These are phyloP conservation scores for Adela reaumurella DNA, from an alignment of 2,888 invertebrate genomes.

Conservation along the genomic window DNA sequence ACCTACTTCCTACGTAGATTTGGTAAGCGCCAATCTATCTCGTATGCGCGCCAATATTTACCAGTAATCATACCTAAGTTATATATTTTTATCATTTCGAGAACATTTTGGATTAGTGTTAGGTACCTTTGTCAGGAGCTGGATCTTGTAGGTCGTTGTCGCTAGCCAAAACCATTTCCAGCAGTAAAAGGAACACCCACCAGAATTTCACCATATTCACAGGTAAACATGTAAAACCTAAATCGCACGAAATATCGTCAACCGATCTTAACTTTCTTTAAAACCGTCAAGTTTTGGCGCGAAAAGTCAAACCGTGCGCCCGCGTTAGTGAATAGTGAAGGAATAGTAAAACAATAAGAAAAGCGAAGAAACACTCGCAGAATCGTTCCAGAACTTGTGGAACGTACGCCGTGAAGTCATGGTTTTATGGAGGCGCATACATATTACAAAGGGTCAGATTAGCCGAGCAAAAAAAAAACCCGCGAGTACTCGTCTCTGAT, in stretches of 20 bases:
- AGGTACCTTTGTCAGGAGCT: constrained; percentile 37
- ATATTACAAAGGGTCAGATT: no score
- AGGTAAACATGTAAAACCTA: constrained; percentile 29
- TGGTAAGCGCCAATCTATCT: no score
- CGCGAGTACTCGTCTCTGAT: no score
- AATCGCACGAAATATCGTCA: constrained; percentile 4
- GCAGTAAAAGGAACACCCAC: constrained; percentile 50
- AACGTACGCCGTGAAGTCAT: no score
- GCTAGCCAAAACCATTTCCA: constrained; percentile 44
- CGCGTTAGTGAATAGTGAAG: not conserved
- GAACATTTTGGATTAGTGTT: not conserved
- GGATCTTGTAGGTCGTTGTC: constrained; percentile 34
- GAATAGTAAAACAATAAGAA: not conserved
- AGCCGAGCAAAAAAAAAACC: no score
- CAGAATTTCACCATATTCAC: constrained; percentile 48
- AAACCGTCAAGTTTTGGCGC: constrained; percentile 1
- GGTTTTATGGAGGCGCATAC: no score
- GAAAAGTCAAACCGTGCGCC: constrained; percentile 14
- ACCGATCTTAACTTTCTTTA: not conserved
- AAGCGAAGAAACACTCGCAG: not conserved
- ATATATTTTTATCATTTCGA: no score
- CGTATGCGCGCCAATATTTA: no score
- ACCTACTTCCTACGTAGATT: no score
- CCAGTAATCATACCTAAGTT: no score
- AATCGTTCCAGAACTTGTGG: no score